phyloP scores from a whole-genome alignment of 2,888 invertebrate species.

The Caenorhabditis panamensis region DNA sequence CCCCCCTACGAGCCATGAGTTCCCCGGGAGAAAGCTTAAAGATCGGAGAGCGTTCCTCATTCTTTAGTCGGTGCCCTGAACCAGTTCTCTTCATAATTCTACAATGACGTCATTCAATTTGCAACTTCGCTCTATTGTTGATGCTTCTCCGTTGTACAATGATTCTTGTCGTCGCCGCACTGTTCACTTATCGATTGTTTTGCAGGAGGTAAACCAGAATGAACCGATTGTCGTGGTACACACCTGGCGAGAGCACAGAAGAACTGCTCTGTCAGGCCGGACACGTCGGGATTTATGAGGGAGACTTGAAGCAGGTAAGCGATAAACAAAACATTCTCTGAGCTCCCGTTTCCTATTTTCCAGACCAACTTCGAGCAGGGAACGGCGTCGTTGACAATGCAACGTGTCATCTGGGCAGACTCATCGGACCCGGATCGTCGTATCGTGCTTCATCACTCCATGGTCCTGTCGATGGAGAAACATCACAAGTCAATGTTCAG shows the following conservation, averaged over 20 bases:
- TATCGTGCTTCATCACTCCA: slow-evolving; percentile 78
- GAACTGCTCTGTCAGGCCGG: slow-evolving; percentile 80
- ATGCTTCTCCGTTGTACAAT: slow-evolving; percentile 15
- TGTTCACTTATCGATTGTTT: slow-evolving; percentile 9
- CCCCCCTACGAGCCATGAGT: too few species aligned
- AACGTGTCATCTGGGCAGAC: slow-evolving; percentile 81
- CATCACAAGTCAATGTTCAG: slow-evolving; percentile 80
- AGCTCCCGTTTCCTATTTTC: slow-evolving; percentile 26
- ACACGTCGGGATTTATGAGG: slow-evolving; percentile 80
- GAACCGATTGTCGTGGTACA: slow-evolving; percentile 80
- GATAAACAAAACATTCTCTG: neutral
- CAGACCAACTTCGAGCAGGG: slow-evolving; percentile 80
- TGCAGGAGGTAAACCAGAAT: slow-evolving; percentile 48
- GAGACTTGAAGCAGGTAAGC: slow-evolving; percentile 79
- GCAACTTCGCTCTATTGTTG: slow-evolving; percentile 29
- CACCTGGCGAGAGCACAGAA: slow-evolving; percentile 79
- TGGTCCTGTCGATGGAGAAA: slow-evolving; percentile 78
- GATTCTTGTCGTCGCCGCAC: slow-evolving; percentile 6
- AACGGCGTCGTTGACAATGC: slow-evolving; percentile 79
- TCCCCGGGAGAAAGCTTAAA: too few species aligned
- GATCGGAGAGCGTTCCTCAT: too few species aligned
- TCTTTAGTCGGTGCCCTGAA: too few species aligned
- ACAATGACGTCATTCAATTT: neutral
- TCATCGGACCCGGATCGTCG: slow-evolving; percentile 78
- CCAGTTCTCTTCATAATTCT: neutral